phyloP scores from a whole-genome alignment of 1,140 invertebrate genomes.

The Scaptomyza graminum region DNA sequence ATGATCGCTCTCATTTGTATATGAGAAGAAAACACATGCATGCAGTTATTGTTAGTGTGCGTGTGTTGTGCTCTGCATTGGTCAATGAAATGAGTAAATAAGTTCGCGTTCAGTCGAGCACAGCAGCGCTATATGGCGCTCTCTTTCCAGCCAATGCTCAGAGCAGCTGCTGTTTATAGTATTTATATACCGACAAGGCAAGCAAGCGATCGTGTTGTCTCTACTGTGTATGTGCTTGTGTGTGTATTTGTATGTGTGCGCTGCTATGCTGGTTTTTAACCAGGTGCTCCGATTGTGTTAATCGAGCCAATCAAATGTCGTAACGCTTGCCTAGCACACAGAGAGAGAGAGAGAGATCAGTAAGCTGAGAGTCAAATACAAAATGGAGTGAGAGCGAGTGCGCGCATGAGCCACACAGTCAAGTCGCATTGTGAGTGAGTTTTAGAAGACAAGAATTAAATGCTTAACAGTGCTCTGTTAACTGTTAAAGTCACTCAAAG shows the following conservation, averaged over 20 bases:
- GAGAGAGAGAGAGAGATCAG: constrained; percentile 25
- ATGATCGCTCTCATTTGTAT: constrained; percentile 29
- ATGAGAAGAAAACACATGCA: background rate
- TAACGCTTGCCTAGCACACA: constrained; percentile 49
- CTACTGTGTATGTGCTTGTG: constrained; percentile 21
- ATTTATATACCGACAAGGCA: constrained; percentile 65
- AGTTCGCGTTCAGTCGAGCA: constrained; percentile 55
- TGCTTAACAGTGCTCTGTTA: constrained; percentile 25
- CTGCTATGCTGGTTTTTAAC: constrained; percentile 74
- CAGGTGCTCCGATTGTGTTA: constrained; percentile 82
- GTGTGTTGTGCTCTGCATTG: constrained; percentile 79
- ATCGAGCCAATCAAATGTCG: constrained; percentile 83
- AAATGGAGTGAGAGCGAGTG: constrained; percentile 62
- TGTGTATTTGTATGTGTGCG: constrained; percentile 43
- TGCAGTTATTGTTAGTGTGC: constrained; percentile 18
- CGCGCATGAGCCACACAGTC: background rate
- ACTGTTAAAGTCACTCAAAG: constrained; percentile 64
- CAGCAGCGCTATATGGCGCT: constrained; percentile 45
- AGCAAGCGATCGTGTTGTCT: constrained; percentile 38
- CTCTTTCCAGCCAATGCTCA: constrained; percentile 53
- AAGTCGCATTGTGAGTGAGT: background rate
- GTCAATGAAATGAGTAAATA: constrained; percentile 80
- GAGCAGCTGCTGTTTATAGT: constrained; percentile 52
- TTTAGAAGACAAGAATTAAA: background rate
- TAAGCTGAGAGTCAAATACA: constrained; percentile 42